A percentile compares a stretch with the other conserved stretches of the same genome.
Conservation (phyloP, 1,140 invertebrate genomes). For the Heliconius himera region DNA sequence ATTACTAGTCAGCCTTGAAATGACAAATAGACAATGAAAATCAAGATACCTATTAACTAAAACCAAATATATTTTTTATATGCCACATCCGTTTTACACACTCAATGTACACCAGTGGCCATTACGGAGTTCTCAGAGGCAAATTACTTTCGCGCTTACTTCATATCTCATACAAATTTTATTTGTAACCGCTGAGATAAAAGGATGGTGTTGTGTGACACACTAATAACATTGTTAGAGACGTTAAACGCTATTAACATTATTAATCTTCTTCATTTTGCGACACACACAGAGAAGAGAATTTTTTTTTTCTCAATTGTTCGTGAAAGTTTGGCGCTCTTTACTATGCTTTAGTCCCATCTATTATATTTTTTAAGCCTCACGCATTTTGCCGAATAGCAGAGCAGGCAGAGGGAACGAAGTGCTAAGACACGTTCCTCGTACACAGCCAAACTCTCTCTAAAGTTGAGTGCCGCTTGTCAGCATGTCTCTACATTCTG, state of each 20-base stretch:
- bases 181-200: slow-evolving; percentile 11
- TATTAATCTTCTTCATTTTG: background rate
- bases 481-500: no score
- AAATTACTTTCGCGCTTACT: slow-evolving; percentile 63
- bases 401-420: no score
- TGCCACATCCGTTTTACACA: slow-evolving; percentile 44
- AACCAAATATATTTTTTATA: background rate
- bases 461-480: no score
- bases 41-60: background rate
- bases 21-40: no score
- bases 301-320: background rate
- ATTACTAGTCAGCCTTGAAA: no score
- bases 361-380: no score
- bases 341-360: no score
- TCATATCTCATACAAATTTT: slow-evolving; percentile 68
- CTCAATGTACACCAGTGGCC: slow-evolving; percentile 42
- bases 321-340: no score
- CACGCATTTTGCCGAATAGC: no score
- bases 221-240: background rate
- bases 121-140: slow-evolving; percentile 58
- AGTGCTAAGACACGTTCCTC: no score
- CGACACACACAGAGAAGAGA: background rate
- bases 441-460: no score
- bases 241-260: background rate
- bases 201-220: background rate